phyloP scores from a whole-genome alignment of 2,888 invertebrate genomes.

The Sisyra nigra region DNA sequence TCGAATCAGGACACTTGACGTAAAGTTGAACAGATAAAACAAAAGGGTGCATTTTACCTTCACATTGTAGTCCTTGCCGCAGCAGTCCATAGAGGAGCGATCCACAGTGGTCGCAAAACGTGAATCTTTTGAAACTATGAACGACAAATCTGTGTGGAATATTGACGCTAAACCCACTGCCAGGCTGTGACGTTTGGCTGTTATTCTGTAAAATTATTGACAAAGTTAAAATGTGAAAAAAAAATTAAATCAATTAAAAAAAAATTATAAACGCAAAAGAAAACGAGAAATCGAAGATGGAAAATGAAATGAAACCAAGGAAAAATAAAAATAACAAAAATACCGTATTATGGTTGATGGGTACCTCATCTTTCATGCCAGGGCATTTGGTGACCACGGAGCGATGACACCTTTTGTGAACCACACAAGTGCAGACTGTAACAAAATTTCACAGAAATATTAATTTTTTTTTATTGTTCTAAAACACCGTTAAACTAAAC shows the following conservation, averaged over 20 bases:
- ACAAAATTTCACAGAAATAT: slow-evolving; percentile 14
- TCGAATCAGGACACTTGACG: too few species aligned
- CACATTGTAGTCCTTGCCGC: slow-evolving; percentile 92
- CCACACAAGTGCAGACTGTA: slow-evolving; percentile 96
- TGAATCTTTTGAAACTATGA: slow-evolving; percentile 94
- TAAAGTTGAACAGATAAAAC: too few species aligned
- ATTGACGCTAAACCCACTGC: slow-evolving; percentile 91
- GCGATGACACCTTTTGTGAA: slow-evolving; percentile 96
- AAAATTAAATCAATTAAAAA: slow-evolving; percentile 9
- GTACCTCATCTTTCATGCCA: slow-evolving; percentile 82
- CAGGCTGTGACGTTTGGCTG: slow-evolving; percentile 41
- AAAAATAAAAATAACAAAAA: slow-evolving; percentile 10
- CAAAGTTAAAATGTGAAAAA: too few species aligned
- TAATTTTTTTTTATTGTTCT: background rate
- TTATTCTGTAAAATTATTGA: slow-evolving; percentile 24
- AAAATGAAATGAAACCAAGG: slow-evolving; percentile 8
- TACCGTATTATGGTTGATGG: slow-evolving; percentile 9
- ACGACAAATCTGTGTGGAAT: slow-evolving; percentile 93
- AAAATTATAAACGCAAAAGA: slow-evolving; percentile 10
- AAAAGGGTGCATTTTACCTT: slow-evolving; percentile 38
- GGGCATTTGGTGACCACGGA: slow-evolving; percentile 97
- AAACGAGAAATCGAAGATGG: slow-evolving; percentile 8
- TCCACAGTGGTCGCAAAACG: slow-evolving; percentile 99
- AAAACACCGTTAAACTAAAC: too few species aligned
- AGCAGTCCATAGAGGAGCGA: slow-evolving; percentile 92